Conservation (phyloP, 2,113 vertebrate genomes). For the Hippocampus comes region DNA sequence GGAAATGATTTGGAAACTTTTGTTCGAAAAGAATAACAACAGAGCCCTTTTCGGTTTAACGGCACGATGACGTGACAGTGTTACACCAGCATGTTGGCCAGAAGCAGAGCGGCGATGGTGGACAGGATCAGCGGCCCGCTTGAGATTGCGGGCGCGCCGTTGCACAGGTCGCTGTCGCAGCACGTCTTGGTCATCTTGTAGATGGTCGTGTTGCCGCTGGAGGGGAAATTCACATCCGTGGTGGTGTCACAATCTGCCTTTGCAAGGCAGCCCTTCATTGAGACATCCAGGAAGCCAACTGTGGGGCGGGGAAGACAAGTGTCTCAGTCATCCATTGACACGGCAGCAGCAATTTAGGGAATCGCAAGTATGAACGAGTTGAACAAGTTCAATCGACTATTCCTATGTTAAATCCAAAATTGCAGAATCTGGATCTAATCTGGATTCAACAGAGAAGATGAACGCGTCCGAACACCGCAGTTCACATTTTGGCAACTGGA, state of each 20-base stretch:
- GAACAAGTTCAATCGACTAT: too few species aligned
- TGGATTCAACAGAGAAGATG: too few species aligned
- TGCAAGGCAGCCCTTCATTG: slow-evolving; percentile 63
- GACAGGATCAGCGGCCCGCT: slow-evolving; percentile 43
- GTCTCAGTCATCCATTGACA: neutral
- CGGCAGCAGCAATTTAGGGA: neutral
- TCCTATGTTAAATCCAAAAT: too few species aligned
- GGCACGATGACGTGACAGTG: neutral
- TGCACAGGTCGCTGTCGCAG: slow-evolving; percentile 70
- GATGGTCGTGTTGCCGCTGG: neutral
- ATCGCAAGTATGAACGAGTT: neutral
- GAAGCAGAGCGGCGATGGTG: slow-evolving; percentile 48
- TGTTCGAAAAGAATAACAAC: neutral
- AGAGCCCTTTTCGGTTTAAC: neutral
- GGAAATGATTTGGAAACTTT: neutral
- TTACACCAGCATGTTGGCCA: slow-evolving; percentile 51
- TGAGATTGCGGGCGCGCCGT: slow-evolving; percentile 42
- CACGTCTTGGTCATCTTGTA: slow-evolving; percentile 65
- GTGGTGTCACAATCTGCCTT: slow-evolving; percentile 41
- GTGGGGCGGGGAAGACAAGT: neutral
- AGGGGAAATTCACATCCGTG: rapidly evolving
- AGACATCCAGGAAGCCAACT: slow-evolving; percentile 16
- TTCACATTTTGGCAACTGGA: too few species aligned
- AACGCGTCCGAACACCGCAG: too few species aligned
- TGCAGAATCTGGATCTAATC: too few species aligned